Evolutionary conservation across 2,888 invertebrate genomes (phyloP).

Genomic region (Apoderus coryli): DNA sequence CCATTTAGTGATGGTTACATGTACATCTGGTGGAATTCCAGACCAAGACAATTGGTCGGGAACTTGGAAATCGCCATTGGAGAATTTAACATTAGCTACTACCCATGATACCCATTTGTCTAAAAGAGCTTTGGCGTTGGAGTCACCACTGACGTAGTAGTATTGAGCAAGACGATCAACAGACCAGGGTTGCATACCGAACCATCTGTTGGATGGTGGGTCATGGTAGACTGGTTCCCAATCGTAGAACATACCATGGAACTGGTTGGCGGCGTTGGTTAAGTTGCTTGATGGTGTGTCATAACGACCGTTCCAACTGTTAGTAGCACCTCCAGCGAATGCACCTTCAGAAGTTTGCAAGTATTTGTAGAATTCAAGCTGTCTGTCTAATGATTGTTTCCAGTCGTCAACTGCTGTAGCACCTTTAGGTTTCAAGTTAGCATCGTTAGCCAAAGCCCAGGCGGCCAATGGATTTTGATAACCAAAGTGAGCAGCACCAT

Average conservation of each 20-base stretch:
- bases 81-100: slow-evolving; percentile 14
- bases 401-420: slow-evolving; percentile 18
- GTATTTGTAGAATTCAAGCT: slow-evolving; percentile 20
- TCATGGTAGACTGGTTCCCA: slow-evolving; percentile 22
- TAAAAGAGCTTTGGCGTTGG: slow-evolving; percentile 15
- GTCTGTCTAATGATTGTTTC: slow-evolving; percentile 18
- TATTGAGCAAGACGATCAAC: slow-evolving; percentile 20
- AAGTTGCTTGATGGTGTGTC: slow-evolving; percentile 17
- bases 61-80: slow-evolving; percentile 15
- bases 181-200: slow-evolving; percentile 21
- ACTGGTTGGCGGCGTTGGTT: slow-evolving; percentile 16
- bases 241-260: slow-evolving; percentile 21
- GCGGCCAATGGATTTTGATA: slow-evolving; percentile 21
- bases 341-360: slow-evolving; percentile 19
- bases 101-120: slow-evolving; percentile 20
- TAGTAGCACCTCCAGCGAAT: slow-evolving; percentile 21
- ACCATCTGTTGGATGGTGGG: slow-evolving; percentile 22
- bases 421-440: slow-evolving; percentile 17
- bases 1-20: slow-evolving; percentile 15
- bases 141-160: slow-evolving; percentile 19
- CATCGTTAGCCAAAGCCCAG: slow-evolving; percentile 16
- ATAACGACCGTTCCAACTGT: slow-evolving; percentile 20
- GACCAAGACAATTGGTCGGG: slow-evolving; percentile 18
- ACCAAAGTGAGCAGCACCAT: slow-evolving; percentile 20
- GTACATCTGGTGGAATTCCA: slow-evolving; percentile 18